Evolutionary conservation across 1,140 invertebrate species (phyloP), one percentile per base, ranked within the genome.

Genomic region (Brachionus rubens): DNA sequence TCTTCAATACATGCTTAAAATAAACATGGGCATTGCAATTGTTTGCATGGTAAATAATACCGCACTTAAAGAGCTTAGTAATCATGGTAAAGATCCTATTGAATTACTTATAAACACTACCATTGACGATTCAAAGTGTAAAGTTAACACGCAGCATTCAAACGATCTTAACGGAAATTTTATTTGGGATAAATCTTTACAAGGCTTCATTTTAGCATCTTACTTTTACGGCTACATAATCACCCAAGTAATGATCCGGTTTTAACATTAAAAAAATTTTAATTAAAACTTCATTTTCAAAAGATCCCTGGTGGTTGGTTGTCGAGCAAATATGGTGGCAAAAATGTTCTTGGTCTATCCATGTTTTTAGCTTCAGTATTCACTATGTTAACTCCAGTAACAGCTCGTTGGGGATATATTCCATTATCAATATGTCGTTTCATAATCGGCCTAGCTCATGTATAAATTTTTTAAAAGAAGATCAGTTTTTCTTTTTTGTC

Each of bases 1-100:
- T n/a, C 77, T 76, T 48, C 68, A 81, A 81, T 94, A 93, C 86
- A 91, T 92, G 83, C 83, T 93, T 9, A 87, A 92, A 36, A 91
- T 94, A 2, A 94, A 94, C 84, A 86, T 94, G 14, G 93, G 91
- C 70, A 91, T 94, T 50, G 91, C 91, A 76, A 92, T 95, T 65
- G 91, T 93, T 10, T 91, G 90, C 77, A 94, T 94, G 92, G 86
- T 87, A 26, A 84, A 84, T 77, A 79, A 83, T 43, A 80, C 79
- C 14, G 80, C 80, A 9, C 46, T 70, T 9, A 30, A 9, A 28
- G 43, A 72, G 50, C 16, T n/a, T 24, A 6, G 30, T 33, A 24
- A 19, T 12, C 12, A 21, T 12, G 12, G 19, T 19, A 50, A n/a
- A 12, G 21, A 48, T 16, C 46, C 48, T 10, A 72, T 24, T 10